phyloP scores from a whole-genome alignment of 2,113 vertebrate species.

The Eolophus roseicapilla region DNA sequence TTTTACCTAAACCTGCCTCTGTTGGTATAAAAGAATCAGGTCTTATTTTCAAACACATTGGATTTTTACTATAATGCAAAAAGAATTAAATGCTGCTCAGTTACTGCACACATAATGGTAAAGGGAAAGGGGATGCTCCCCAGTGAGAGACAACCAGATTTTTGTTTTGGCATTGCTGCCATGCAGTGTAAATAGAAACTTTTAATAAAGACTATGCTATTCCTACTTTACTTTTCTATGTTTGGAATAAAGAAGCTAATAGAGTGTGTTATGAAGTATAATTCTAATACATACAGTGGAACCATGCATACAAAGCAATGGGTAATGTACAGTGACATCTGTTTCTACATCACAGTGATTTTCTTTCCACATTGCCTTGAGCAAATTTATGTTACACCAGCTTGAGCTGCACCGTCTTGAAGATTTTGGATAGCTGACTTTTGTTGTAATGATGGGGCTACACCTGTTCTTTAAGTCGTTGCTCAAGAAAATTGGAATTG shows the following conservation, averaged over 20 bases:
- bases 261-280: background rate
- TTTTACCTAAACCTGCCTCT: background rate
- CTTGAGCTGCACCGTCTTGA: background rate
- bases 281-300: conserved; percentile 26
- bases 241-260: conserved; percentile 5
- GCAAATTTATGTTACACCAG: background rate
- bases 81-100: background rate
- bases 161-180: background rate
- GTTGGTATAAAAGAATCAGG: background rate
- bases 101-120: background rate
- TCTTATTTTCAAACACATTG: background rate
- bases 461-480: background rate
- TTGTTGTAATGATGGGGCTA: background rate
- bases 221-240: background rate
- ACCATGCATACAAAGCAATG: background rate
- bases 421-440: background rate
- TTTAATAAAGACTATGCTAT: background rate
- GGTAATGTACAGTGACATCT: conserved; percentile 29
- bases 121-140: background rate
- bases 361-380: background rate
- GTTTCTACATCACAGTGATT: conserved; percentile 11
- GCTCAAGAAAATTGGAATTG: background rate
- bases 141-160: background rate
- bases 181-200: conserved; percentile 10
- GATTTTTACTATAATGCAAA: background rate